A percentile compares a stretch with the other conserved stretches of the same genome.
Evolutionary conservation across 2,113 vertebrate genomes (phyloP).

Genomic region (Microtus pennsylvanicus): DNA sequence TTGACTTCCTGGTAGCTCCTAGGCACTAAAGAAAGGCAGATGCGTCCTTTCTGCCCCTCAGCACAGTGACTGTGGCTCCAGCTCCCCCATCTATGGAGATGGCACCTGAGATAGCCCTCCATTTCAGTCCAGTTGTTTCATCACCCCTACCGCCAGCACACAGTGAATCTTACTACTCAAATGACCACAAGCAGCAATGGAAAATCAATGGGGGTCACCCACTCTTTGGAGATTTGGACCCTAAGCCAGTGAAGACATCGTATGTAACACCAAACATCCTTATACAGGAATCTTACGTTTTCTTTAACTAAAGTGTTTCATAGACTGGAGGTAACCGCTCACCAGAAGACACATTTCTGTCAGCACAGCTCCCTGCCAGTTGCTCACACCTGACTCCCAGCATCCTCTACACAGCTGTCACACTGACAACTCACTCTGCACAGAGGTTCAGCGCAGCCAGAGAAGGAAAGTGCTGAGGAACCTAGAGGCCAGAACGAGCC

Average conservation of each 20-base stretch:
- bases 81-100: neutral
- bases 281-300: neutral
- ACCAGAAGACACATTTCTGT: neutral
- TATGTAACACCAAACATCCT: neutral
- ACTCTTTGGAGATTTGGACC: neutral
- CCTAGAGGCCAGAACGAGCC: rapidly evolving
- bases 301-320: neutral
- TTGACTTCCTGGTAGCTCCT: neutral
- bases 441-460: neutral
- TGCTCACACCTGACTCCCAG: neutral
- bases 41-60: neutral
- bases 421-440: rapidly evolving
- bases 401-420: neutral
- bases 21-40: neutral
- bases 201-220: neutral
- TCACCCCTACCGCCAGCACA: neutral
- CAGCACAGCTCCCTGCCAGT: neutral
- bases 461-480: neutral
- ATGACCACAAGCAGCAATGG: neutral
- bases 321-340: neutral
- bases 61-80: neutral
- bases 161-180: neutral
- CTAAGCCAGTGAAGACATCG: neutral
- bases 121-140: neutral
- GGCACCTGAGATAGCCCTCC: neutral